A percentile compares a stretch with the other conserved stretches of the same genome.
These are phyloP conservation scores for Tyrannus savana DNA, from an alignment of 2,113 vertebrate genomes.

Conservation along the genomic window DNA sequence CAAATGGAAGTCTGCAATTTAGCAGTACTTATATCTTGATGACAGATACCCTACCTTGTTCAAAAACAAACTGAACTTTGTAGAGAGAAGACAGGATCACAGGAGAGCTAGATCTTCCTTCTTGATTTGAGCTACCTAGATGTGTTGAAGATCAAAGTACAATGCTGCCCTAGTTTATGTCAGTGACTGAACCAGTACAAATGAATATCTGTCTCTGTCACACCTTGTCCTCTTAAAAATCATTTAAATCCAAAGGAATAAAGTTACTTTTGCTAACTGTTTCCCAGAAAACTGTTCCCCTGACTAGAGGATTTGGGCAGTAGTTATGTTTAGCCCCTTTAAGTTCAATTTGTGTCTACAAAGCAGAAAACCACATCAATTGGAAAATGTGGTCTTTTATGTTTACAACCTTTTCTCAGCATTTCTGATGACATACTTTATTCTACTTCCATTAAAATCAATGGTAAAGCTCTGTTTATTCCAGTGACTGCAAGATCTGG, in stretches of 20 bases:
- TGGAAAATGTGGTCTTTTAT: background rate
- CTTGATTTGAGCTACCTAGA: background rate
- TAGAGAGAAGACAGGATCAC: background rate
- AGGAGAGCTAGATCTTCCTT: background rate
- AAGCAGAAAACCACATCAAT: background rate
- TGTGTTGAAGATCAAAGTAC: background rate
- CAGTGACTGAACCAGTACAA: background rate
- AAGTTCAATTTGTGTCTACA: background rate
- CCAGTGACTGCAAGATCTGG: background rate
- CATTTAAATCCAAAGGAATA: background rate
- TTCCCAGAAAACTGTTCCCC: background rate
- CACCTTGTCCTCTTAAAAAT: background rate
- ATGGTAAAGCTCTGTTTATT: background rate
- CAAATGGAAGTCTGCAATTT: background rate
- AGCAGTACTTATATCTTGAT: background rate
- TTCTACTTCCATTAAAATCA: slow-evolving; percentile 16
- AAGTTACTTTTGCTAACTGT: background rate
- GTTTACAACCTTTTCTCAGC: background rate
- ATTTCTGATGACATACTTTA: background rate
- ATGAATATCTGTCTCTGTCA: background rate
- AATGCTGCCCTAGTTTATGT: background rate
- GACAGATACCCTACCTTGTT: background rate
- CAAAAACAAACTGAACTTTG: background rate
- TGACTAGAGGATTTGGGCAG: background rate
- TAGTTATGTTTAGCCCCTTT: background rate